phyloP scores from a whole-genome alignment of 2,888 invertebrate species.

The Nomada hirtipes region DNA sequence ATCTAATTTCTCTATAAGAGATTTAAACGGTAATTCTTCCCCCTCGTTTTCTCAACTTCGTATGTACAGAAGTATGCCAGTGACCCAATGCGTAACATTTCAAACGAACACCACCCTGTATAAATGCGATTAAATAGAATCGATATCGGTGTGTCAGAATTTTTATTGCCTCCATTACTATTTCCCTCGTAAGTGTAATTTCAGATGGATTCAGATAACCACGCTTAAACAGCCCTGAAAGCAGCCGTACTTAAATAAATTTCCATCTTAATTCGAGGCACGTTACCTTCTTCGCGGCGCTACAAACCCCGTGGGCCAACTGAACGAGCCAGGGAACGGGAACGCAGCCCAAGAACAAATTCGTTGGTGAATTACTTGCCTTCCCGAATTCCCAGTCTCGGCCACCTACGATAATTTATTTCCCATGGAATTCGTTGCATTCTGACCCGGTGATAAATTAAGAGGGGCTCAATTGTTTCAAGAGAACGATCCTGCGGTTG shows the following conservation, averaged over 20 bases:
- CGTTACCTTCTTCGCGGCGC: conserved; percentile 54
- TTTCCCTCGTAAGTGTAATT: not conserved
- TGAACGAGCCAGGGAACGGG: not conserved
- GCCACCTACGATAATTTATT: conserved; percentile 74
- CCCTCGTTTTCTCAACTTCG: too few relatives aligned
- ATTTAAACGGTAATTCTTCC: too few relatives aligned
- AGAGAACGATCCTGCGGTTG: conserved; percentile 69
- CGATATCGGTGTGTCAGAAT: too few relatives aligned
- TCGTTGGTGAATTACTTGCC: conserved; percentile 69
- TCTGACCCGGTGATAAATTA: conserved; percentile 76
- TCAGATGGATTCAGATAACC: not conserved
- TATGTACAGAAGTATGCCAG: too few relatives aligned
- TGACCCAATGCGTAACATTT: too few relatives aligned
- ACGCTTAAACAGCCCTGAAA: not conserved
- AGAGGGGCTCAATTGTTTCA: conserved; percentile 77
- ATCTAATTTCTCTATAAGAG: too few relatives aligned
- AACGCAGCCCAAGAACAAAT: conserved; percentile 58
- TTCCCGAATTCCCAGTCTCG: conserved; percentile 62
- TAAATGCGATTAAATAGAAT: too few relatives aligned
- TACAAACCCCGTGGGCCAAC: not conserved
- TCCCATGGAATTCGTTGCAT: conserved; percentile 76
- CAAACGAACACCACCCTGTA: not conserved
- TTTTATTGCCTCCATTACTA: too few relatives aligned
- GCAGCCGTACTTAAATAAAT: conserved; percentile 36
- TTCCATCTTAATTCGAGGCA: conserved; percentile 38